Evolutionary conservation across 2,797 vertebrate genomes (phyloP).

Genomic region (Pantherophis vulpinus): DNA sequence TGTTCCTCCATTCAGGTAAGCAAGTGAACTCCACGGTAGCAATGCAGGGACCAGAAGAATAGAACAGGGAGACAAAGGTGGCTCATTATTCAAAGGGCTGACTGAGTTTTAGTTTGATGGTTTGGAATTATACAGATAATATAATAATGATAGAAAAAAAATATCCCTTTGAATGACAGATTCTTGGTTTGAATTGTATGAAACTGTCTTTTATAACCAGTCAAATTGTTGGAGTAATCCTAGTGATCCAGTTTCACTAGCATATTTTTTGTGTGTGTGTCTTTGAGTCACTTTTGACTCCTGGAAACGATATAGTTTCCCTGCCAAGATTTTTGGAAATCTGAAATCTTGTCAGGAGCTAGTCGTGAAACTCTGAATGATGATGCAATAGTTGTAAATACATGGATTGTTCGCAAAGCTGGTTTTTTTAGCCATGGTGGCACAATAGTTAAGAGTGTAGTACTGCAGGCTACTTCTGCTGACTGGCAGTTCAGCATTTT

Average conservation of each 20-base stretch:
- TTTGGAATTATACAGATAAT: background rate
- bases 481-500: too few relatives aligned
- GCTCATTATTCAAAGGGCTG: background rate
- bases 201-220: background rate
- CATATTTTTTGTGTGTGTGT: too few relatives aligned
- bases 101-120: background rate
- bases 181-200: background rate
- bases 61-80: background rate
- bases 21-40: background rate
- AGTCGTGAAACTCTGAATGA: background rate
- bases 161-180: background rate
- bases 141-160: background rate
- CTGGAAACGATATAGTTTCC: background rate
- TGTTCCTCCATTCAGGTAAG: conserved; percentile 11
- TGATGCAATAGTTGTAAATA: background rate
- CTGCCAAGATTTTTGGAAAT: background rate
- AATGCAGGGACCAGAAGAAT: background rate
- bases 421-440: background rate
- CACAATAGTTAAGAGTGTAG: too few relatives aligned
- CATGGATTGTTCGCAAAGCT: background rate
- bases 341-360: background rate
- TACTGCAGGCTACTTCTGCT: too few relatives aligned
- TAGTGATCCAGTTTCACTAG: background rate
- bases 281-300: background rate
- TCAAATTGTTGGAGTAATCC: background rate